Base-by-base conservation (phyloP, 2,888 invertebrate genomes). In the Luperina testacea region DNA sequence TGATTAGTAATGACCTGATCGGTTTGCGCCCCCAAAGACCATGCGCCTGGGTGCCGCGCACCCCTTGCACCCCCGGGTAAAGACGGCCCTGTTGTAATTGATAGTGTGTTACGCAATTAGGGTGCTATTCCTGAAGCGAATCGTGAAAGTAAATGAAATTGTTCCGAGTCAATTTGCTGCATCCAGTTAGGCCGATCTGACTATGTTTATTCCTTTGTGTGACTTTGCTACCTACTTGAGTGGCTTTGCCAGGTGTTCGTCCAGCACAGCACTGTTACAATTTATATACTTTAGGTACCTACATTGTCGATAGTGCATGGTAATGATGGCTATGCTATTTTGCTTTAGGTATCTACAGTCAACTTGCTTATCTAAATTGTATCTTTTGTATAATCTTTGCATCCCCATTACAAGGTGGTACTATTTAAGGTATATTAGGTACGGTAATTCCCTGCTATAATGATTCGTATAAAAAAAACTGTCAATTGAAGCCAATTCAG, bases 401-500 rank as follows among this genome's bases (percentile, higher is more conserved):
- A 45, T 15, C 11, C 2, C 32, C 17, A 64, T 77, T 53, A 64
- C 2, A 13, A 8, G 13, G 42, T 7, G 8, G 51, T 32, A 65
- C 45, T 20, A 42, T 20, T 27, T 75, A 75, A 38, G 45, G 2
- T 48, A 48, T 48, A 51, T 42, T 17, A 8, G 45, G n/a, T 8
- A 8, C 27, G 48, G 75, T 78, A 78, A 78, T 48, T 48, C 48
- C 27, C 27, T 8, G 27, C 6, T 48, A 17, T 72, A 78, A 72
- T 65, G 38, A 72, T 73, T 45, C 9, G 59, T 9, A 17, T 32
- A 45, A 51, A n/a, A 67, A 42, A 67, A 51, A 59, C 20, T 61
- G 59, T 24, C 42, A 67, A 73, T 67, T 78, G 38, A 9, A 53
- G 59, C 15, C 20, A 67, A 79, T 67, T 78, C 20, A 71, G 64